Conservation (phyloP, 2,797 vertebrate species). For the Falco berigora region DNA sequence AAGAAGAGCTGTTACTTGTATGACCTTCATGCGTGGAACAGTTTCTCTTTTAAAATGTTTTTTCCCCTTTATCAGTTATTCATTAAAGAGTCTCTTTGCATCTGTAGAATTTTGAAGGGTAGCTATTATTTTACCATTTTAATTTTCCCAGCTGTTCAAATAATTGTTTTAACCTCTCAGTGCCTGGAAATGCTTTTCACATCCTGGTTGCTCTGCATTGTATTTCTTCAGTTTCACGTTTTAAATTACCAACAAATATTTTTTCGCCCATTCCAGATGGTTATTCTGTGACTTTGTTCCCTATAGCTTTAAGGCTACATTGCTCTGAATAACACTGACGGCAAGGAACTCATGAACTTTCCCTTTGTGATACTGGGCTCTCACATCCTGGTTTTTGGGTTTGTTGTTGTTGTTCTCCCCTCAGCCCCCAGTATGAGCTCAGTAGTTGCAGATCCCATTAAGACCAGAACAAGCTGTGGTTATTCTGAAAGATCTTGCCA, state of each 20-base stretch:
- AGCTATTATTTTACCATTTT: slow-evolving; percentile 73
- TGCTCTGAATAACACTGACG: neutral
- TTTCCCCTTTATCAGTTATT: slow-evolving; percentile 73
- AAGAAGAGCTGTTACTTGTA: slow-evolving; percentile 45
- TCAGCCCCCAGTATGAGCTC: neutral
- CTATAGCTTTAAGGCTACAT: neutral
- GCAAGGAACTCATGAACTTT: neutral
- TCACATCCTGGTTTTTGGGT: neutral
- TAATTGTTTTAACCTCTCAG: slow-evolving; percentile 70
- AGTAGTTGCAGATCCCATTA: neutral
- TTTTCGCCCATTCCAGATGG: neutral
- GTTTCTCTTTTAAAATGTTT: slow-evolving; percentile 57
- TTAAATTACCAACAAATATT: neutral
- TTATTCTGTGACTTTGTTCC: neutral
- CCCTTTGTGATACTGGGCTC: neutral
- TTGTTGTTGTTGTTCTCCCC: neutral
- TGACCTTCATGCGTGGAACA: slow-evolving; percentile 66
- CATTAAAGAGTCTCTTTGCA: slow-evolving; percentile 70
- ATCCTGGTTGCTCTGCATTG: slow-evolving; percentile 30
- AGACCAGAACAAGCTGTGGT: neutral
- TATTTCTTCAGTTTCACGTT: slow-evolving; percentile 17
- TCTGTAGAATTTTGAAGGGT: slow-evolving; percentile 66
- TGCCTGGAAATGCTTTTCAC: slow-evolving; percentile 58
- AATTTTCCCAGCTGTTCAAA: slow-evolving; percentile 73
- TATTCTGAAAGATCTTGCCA: neutral